phyloP scores from a whole-genome alignment of 2,888 invertebrate genomes.

The Nemapogon koenigi region DNA sequence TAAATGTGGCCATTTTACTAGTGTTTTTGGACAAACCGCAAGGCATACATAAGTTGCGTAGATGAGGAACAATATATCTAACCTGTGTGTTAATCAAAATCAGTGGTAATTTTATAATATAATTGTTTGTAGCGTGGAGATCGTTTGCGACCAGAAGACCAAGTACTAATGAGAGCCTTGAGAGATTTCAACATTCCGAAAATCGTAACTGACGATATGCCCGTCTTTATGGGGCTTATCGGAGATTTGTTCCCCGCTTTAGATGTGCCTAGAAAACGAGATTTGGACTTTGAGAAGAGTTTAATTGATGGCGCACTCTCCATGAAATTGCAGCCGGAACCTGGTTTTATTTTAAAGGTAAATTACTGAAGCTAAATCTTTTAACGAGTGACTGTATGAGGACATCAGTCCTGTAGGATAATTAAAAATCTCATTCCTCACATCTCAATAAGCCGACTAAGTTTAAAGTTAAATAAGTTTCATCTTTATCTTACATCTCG shows the following conservation, averaged over 20 bases:
- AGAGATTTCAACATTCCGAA: constrained; percentile 95
- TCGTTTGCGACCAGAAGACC: constrained; percentile 82
- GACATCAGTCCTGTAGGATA: too few relatives aligned
- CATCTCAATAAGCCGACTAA: too few relatives aligned
- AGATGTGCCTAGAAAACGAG: constrained; percentile 89
- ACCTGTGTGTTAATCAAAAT: neutral
- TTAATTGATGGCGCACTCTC: constrained; percentile 81
- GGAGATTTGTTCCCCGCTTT: constrained; percentile 92
- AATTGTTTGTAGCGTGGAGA: constrained; percentile 65
- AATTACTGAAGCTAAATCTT: too few relatives aligned
- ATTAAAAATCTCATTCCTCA: too few relatives aligned
- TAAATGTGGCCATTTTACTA: too few relatives aligned
- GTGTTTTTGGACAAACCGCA: too few relatives aligned
- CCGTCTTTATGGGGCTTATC: constrained; percentile 93
- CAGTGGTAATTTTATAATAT: neutral
- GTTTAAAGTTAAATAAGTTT: too few relatives aligned
- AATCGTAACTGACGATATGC: constrained; percentile 90
- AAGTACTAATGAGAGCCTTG: constrained; percentile 91
- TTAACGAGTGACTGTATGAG: too few relatives aligned
- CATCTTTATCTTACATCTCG: too few relatives aligned
- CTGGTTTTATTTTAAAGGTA: constrained; percentile 84
- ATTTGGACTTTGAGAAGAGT: constrained; percentile 82
- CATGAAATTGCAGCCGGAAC: constrained; percentile 88
- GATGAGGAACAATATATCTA: neutral
- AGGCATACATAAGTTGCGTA: neutral